A percentile compares a stretch with the other conserved stretches of the same genome.
phyloP scores from a whole-genome alignment of 2,113 vertebrate genomes.

The Mormyrus lacerda region DNA sequence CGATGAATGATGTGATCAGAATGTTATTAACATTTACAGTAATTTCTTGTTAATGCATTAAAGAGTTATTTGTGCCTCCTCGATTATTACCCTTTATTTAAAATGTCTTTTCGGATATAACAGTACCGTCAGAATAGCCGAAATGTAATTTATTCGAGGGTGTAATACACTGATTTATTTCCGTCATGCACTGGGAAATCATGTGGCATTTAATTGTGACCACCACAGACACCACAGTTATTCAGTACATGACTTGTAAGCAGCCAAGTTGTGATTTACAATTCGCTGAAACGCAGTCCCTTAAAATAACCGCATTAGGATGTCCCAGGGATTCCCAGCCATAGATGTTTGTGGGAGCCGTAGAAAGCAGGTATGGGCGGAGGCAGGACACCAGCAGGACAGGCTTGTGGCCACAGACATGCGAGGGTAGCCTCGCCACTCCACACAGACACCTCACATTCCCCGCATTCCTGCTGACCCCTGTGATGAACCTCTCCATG shows the following conservation, averaged over 20 bases:
- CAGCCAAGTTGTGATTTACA: background rate
- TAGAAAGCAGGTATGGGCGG: background rate
- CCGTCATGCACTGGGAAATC: background rate
- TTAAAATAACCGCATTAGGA: background rate
- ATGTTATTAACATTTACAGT: background rate
- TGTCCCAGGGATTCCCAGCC: background rate
- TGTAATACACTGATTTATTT: slow-evolving; percentile 2
- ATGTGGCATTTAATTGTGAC: background rate
- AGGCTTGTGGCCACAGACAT: background rate
- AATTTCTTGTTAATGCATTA: background rate
- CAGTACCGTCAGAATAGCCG: background rate
- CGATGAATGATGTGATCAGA: background rate
- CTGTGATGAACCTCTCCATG: slow-evolving; percentile 11
- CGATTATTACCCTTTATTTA: background rate
- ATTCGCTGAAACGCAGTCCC: background rate
- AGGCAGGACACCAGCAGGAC: background rate
- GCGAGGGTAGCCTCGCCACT: slow-evolving; percentile 10
- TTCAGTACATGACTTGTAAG: background rate
- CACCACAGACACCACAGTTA: background rate
- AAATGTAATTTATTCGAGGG: background rate
- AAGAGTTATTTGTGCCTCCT: background rate
- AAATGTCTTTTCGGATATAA: background rate
- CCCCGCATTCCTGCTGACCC: slow-evolving; percentile 27
- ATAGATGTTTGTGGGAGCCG: background rate
- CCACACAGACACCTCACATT: slow-evolving; percentile 33